A percentile compares a stretch with the other conserved stretches of the same genome.
These are phyloP conservation scores for Leptobrachium ailaonicum DNA, from an alignment of 2,113 vertebrate species.

Conservation along the genomic window DNA sequence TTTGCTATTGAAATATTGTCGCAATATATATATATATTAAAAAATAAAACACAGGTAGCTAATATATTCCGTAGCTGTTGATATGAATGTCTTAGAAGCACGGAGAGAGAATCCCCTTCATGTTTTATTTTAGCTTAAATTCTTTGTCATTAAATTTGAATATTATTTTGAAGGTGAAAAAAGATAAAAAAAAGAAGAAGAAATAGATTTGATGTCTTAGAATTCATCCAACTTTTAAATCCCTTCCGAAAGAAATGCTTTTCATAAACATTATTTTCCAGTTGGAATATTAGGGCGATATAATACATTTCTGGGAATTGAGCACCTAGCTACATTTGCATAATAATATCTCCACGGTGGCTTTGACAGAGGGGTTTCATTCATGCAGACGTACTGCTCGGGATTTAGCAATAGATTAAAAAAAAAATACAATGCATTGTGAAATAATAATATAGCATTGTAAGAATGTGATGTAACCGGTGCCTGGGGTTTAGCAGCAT, in stretches of 20 bases:
- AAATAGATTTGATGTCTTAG: conserved; percentile 61
- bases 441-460: conserved; percentile 79
- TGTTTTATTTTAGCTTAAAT: conserved; percentile 74
- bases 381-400: conserved; percentile 75
- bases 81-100: conserved; percentile 71
- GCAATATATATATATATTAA: conserved; percentile 54
- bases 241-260: conserved; percentile 52
- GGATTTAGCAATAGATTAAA: conserved; percentile 77
- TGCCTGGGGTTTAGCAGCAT: conserved; percentile 60
- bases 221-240: conserved; percentile 54
- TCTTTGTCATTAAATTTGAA: conserved; percentile 70
- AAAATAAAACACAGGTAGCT: conserved; percentile 60
- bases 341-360: conserved; percentile 80
- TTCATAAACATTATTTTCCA: conserved; percentile 67
- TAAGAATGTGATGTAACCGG: conserved; percentile 77
- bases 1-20: conserved; percentile 78
- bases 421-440: conserved; percentile 69
- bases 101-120: conserved; percentile 56
- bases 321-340: conserved; percentile 77
- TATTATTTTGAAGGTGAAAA: conserved; percentile 54
- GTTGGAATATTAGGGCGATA: conserved; percentile 77
- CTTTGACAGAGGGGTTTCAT: conserved; percentile 82
- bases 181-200: conserved; percentile 36
- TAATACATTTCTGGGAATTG: conserved; percentile 76
- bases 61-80: conserved; percentile 55